phyloP scores from a whole-genome alignment of 2,888 invertebrate species.

The Carpatolechia fugitivella region DNA sequence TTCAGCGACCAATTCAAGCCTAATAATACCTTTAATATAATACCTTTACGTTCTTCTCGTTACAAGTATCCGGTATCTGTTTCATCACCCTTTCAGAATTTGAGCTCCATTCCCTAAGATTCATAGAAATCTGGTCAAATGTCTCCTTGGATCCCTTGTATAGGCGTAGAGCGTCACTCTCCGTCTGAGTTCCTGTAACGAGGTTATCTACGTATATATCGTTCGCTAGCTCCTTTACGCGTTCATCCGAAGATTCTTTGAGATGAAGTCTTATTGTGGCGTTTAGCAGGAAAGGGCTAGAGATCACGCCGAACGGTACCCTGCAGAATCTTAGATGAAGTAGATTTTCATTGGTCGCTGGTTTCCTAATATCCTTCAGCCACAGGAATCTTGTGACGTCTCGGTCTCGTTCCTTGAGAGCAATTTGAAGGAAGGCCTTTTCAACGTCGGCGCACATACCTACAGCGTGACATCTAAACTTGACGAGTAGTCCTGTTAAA shows the following conservation, averaged over 20 bases:
- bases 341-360: constrained; percentile 5
- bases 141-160: neutral
- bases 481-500: constrained; percentile 18
- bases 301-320: constrained; percentile 16
- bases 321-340: constrained; percentile 12
- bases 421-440: neutral
- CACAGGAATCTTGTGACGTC: neutral
- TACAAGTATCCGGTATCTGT: neutral
- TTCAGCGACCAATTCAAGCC: neutral
- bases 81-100: constrained; percentile 6
- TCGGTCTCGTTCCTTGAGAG: neutral
- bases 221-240: neutral
- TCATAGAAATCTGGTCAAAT: constrained; percentile 11
- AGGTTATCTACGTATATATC: constrained; percentile 13
- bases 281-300: constrained; percentile 18
- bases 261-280: constrained; percentile 17
- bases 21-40: too few species aligned
- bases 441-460: neutral
- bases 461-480: constrained; percentile 12
- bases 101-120: constrained; percentile 2
- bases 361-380: neutral
- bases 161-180: neutral
- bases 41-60: neutral
- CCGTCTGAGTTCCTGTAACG: neutral
- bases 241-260: neutral